These are phyloP conservation scores for Synergus japonicus DNA, from an alignment of 2,888 invertebrate species.

Conservation along the genomic window DNA sequence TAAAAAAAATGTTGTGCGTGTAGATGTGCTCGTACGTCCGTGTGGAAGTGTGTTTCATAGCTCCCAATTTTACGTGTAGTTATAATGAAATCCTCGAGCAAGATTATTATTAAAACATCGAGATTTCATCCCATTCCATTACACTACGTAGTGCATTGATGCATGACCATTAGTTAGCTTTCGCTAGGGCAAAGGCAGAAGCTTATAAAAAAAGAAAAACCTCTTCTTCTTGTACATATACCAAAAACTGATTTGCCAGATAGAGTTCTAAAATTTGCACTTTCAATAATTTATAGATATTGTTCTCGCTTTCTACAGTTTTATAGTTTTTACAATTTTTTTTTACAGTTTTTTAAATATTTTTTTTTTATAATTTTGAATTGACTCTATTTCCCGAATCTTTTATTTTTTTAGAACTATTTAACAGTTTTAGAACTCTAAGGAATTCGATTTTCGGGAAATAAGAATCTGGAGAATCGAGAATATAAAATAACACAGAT, in stretches of 20 bases:
- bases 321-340: too few relatives aligned
- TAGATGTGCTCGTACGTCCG: slow-evolving; percentile 52
- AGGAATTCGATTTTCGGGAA: not conserved
- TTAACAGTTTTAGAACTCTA: not conserved
- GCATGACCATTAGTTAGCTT: slow-evolving; percentile 65
- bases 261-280: not conserved
- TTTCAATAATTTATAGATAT: not conserved
- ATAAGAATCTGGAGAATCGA: not conserved
- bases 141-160: slow-evolving; percentile 48
- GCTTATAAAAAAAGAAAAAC: slow-evolving; percentile 27
- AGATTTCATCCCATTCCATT: slow-evolving; percentile 48
- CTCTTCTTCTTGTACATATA: slow-evolving; percentile 2
- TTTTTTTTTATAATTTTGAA: too few relatives aligned
- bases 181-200: slow-evolving; percentile 66
- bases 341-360: too few relatives aligned
- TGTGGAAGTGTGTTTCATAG: slow-evolving; percentile 50
- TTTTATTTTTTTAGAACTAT: too few relatives aligned
- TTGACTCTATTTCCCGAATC: too few relatives aligned
- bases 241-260: not conserved
- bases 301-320: too few relatives aligned
- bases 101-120: slow-evolving; percentile 46
- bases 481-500: not conserved
- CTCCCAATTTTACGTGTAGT: slow-evolving; percentile 49
- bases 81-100: slow-evolving; percentile 46
- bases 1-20: slow-evolving; percentile 52